These are phyloP conservation scores for Rhopilema esculentum DNA, from an alignment of 30 jellyfish, hydroid and myxozoan genomes.

Conservation along the genomic window DNA sequence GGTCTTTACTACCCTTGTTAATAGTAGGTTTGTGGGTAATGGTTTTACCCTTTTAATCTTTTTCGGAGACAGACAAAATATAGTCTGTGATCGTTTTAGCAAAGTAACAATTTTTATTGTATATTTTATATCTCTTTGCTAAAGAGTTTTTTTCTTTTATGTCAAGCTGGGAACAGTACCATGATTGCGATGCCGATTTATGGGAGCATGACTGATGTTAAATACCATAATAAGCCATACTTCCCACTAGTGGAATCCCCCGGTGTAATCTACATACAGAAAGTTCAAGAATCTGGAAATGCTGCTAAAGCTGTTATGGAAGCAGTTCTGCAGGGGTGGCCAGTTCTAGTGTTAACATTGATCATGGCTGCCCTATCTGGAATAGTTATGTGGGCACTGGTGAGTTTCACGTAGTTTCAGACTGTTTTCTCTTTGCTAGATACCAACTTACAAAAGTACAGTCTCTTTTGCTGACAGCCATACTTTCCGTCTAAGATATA, in stretches of 20 bases:
- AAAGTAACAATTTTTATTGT: background rate
- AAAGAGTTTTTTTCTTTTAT: too few relatives aligned
- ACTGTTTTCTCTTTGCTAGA: background rate
- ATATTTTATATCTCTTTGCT: background rate
- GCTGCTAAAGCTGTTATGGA: slow-evolving; percentile 91
- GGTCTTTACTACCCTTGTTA: too few relatives aligned
- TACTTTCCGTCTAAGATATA: background rate
- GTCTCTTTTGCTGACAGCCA: background rate
- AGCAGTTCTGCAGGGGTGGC: slow-evolving; percentile 99
- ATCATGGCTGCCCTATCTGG: slow-evolving; percentile 99
- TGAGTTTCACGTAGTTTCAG: slow-evolving; percentile 20
- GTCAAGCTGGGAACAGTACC: slow-evolving; percentile 77
- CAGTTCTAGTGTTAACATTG: slow-evolving; percentile 91
- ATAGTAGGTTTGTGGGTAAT: too few relatives aligned
- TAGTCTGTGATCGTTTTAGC: too few relatives aligned
- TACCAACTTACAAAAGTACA: background rate
- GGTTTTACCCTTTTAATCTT: too few relatives aligned
- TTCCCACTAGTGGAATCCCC: slow-evolving; percentile 97
- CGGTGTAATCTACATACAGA: slow-evolving; percentile 88
- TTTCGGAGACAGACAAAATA: too few relatives aligned
- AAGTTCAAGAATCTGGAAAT: slow-evolving; percentile 66
- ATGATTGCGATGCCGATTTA: slow-evolving; percentile 85
- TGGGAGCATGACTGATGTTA: slow-evolving; percentile 90
- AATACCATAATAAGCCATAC: slow-evolving; percentile 90
- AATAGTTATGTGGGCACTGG: slow-evolving; percentile 99